These are phyloP conservation scores for Leptogaster cylindrica DNA, from an alignment of 2,888 invertebrate species.

Conservation along the genomic window DNA sequence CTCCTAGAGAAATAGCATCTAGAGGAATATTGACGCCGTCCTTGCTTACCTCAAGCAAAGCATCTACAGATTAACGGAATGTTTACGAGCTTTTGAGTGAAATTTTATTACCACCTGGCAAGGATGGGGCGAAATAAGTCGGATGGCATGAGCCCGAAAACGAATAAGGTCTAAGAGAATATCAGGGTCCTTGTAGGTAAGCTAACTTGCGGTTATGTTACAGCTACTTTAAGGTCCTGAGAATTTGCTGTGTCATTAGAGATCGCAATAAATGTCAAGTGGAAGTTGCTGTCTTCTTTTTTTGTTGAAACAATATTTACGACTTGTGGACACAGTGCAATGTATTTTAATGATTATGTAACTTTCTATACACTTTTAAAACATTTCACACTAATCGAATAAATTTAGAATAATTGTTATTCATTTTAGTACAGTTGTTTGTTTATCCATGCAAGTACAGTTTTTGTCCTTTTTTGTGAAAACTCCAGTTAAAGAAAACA, in stretches of 20 bases:
- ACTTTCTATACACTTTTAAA: no score
- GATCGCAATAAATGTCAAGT: slow-evolving; percentile 35
- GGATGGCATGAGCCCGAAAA: not conserved
- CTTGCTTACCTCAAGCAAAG: slow-evolving; percentile 31
- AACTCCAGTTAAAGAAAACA: no score
- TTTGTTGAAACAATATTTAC: slow-evolving; percentile 10
- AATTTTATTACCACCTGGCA: slow-evolving; percentile 37
- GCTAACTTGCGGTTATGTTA: slow-evolving; percentile 27
- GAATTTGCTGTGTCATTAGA: slow-evolving; percentile 35
- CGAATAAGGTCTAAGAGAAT: slow-evolving; percentile 23
- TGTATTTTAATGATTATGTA: slow-evolving; percentile 27
- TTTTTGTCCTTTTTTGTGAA: no score
- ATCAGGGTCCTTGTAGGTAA: slow-evolving; percentile 13
- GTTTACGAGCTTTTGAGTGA: slow-evolving; percentile 42
- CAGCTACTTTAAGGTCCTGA: slow-evolving; percentile 8
- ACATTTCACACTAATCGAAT: no score
- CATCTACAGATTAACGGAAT: slow-evolving; percentile 40
- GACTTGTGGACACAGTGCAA: not conserved
- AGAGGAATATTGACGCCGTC: slow-evolving; percentile 2
- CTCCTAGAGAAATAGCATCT: not conserved
- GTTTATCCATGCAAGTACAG: no score
- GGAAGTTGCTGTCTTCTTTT: slow-evolving; percentile 2
- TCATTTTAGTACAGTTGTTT: no score
- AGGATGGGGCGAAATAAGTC: slow-evolving; percentile 10
- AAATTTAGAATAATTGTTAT: no score